Base-by-base conservation (phyloP, 2,888 invertebrate species). In the Orthonychiurus folsomi region DNA sequence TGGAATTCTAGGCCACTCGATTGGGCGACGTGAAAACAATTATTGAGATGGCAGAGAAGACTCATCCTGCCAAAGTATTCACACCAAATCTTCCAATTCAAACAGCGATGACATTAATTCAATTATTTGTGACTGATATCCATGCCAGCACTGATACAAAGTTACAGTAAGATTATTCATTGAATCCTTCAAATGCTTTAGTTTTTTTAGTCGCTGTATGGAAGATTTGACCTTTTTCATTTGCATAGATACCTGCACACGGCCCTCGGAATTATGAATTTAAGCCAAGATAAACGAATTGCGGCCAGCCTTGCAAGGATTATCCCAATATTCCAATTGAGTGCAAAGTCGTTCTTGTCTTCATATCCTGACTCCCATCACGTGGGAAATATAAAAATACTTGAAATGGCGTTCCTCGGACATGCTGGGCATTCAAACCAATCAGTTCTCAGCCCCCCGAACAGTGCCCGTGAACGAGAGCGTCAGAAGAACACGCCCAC, bases 101-200 rank as follows among this genome's bases (percentile, higher is more conserved):
- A 63, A 86, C 87, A 71, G 94, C 94, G 56, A 60, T 97, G 59
- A 93, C 95, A 2, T 83, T 97, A 27, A 89, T 97, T 73, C 94
- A 96, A 76, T 96, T 96, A 78, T 84, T 95, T 23, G 89, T 93
- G 21, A 88, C 91, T 0, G 94, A 95, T 75, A 84, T 96, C 79
- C 82, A 83, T 67, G 85, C 86, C 68, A 86, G 92, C 73, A 90
- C 91, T 15, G 88, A 89, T 74, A 79, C 87, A 21, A 92, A 91
- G 78, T 82, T 87, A 73, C 86, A 83, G 89, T 90, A 78, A 78
- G 78, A 73, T 24, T 55, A 5, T 23, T 59, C 2, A 12, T n/a
- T 21, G 50, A 52, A 5, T 21, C 9, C n/a, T 15, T 56, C 26
- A 25, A 18, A 24, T 26, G 18, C 9, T 12, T 26, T 27, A 20